Evolutionary conservation across 2,888 invertebrate species (phyloP), one percentile per base, ranked within the genome.

Genomic region (Seira musarum): DNA sequence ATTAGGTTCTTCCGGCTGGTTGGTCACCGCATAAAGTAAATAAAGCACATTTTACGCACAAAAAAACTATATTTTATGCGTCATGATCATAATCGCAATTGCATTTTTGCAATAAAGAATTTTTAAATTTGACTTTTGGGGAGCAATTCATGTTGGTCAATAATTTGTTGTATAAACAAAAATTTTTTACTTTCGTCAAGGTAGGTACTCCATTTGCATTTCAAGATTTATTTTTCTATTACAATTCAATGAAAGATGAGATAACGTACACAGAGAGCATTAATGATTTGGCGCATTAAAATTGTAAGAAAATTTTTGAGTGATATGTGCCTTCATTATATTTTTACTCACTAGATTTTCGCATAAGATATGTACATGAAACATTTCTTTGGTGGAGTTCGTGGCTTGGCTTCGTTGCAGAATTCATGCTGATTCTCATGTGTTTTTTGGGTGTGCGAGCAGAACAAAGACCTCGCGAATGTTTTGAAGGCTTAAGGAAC

Each of bases 1-100:
- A 76, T 69, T 76, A 69, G 76, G 69, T 64, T 69, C 76, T 76
- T 76, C 76, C 76, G 76, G 53, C 64, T 76, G 76, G 76, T 68
- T 61, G 49, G 40, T 61, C 61, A 46, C 61, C 65, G 24, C 61
- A 66, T 67, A 46, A n/a, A 67, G 24, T 68, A 72, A 64, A 74
- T 35, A 67, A 22, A 1, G 15, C 17, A 46, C 61, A 35, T 40
- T 71, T 19, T 60, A 10, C 3, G 53, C 13, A 61, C 30, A 63
- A n/a, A 49, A n/a, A n/a, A 8, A 13, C 40, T 40, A 40, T 40
- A 8, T 40, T 40, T 40, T n/a, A n/a, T n/a, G 40, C n/a, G n/a
- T n/a, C n/a, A n/a, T n/a, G n/a, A n/a, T n/a, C n/a, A n/a, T n/a
- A n/a, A n/a, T n/a, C 40, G 40, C 40, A 40, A 40, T 40, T 40